These are phyloP conservation scores for Macrostomum lignano DNA, from an alignment of 1,140 invertebrate species.

Conservation along the genomic window DNA sequence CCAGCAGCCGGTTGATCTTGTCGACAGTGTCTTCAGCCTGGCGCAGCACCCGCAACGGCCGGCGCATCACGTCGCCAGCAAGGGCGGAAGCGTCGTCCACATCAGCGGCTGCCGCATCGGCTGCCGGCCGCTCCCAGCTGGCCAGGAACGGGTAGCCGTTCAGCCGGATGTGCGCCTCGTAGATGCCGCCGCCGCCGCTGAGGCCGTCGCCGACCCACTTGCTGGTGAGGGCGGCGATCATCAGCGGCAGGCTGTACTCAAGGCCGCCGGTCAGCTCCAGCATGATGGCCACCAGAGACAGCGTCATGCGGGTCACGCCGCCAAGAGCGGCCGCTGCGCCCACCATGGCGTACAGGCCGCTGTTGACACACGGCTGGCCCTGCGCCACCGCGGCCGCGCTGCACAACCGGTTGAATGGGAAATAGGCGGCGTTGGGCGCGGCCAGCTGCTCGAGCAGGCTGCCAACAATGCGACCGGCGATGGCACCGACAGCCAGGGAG, in stretches of 20 bases:
- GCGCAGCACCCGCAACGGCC: too few relatives aligned
- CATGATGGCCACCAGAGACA: slow-evolving; percentile 96
- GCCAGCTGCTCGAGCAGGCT: slow-evolving; percentile 78
- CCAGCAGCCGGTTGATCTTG: too few relatives aligned
- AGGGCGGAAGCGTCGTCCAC: too few relatives aligned
- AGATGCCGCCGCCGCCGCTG: slow-evolving; percentile 66
- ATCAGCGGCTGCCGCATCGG: slow-evolving; percentile 82
- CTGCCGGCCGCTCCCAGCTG: slow-evolving; percentile 85
- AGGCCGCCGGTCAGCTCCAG: slow-evolving; percentile 87
- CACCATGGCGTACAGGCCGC: slow-evolving; percentile 94
- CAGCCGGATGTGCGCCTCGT: slow-evolving; percentile 84
- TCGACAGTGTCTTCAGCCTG: too few relatives aligned
- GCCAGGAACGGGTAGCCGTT: slow-evolving; percentile 96
- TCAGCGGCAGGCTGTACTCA: slow-evolving; percentile 84
- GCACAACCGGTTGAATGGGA: slow-evolving; percentile 72
- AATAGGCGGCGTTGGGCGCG: slow-evolving; percentile 49
- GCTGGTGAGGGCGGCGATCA: slow-evolving; percentile 93
- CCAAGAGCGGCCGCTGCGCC: slow-evolving; percentile 86
- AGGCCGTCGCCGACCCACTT: slow-evolving; percentile 98
- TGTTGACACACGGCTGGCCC: slow-evolving; percentile 79
- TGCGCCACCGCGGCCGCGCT: too few relatives aligned
- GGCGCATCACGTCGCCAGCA: too few relatives aligned
- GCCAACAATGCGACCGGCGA: slow-evolving; percentile 75
- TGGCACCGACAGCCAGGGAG: slow-evolving; percentile 57
- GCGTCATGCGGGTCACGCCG: slow-evolving; percentile 90